These are phyloP conservation scores for Bufo bufo DNA, from an alignment of 2,113 vertebrate species.

Conservation along the genomic window DNA sequence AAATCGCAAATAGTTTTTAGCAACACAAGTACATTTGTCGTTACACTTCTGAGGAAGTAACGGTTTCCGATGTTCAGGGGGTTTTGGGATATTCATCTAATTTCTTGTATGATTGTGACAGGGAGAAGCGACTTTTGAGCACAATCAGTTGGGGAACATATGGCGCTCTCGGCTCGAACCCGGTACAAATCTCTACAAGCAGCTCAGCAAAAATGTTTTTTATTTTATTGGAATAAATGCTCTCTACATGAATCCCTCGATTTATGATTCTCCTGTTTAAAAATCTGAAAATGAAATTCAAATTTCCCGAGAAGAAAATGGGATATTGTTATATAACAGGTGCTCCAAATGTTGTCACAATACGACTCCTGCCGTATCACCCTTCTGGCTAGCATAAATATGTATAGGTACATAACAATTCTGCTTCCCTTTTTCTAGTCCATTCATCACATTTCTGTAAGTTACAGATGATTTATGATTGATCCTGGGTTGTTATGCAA, in stretches of 20 bases:
- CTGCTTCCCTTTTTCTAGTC: slow-evolving; percentile 66
- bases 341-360: slow-evolving; percentile 52
- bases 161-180: neutral
- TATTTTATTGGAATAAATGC: slow-evolving; percentile 52
- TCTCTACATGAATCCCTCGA: slow-evolving; percentile 45
- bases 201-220: slow-evolving; percentile 39
- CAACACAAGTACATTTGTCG: slow-evolving; percentile 7
- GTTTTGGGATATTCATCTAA: slow-evolving; percentile 33
- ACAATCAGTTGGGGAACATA: slow-evolving; percentile 29
- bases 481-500: slow-evolving; percentile 70
- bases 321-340: slow-evolving; percentile 58
- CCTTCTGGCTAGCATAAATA: slow-evolving; percentile 59
- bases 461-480: slow-evolving; percentile 73
- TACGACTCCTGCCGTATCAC: slow-evolving; percentile 35
- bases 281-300: slow-evolving; percentile 50
- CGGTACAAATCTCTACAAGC: slow-evolving; percentile 33
- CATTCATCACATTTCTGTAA: slow-evolving; percentile 67
- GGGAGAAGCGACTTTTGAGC: slow-evolving; percentile 11
- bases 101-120: slow-evolving; percentile 21
- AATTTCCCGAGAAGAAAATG: slow-evolving; percentile 53
- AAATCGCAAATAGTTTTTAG: slow-evolving; percentile 11
- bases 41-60: neutral
- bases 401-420: slow-evolving; percentile 59
- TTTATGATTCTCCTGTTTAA: slow-evolving; percentile 50
- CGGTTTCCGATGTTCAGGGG: neutral